Evolutionary conservation across 2,888 invertebrate species (phyloP), one percentile per base, ranked within the genome.

Genomic region (Limenitis camilla): DNA sequence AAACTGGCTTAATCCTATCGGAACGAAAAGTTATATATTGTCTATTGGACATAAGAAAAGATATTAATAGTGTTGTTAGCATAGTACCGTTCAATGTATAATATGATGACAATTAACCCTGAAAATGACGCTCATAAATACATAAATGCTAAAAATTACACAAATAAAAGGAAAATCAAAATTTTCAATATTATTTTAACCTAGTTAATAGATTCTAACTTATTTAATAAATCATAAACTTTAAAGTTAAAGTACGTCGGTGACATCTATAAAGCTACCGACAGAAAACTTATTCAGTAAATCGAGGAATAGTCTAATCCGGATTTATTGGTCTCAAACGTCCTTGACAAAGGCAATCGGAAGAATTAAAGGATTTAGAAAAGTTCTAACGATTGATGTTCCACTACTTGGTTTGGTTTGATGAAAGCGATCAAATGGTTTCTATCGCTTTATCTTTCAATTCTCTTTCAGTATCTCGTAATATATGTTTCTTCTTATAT

Each of bases 321-420:
- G 69, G 74, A 78, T 76, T 81, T 77, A 76, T 75, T 63, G 67
- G 61, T 55, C 61, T 53, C 65, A 61, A 64, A 50, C 61, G 52
- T 63, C 63, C 55, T 60, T 58, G 62, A 70, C 67, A 71, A 75
- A 68, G 68, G 69, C 61, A 60, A 64, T 64, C 61, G 60, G 65
- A 65, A 66, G 77, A 69, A 72, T 80, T 78, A 78, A 78, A 76
- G 74, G 81, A 76, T 80, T 80, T 76, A 62, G 67, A 51, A 56
- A 69, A 76, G 69, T 71, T 63, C 60, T 62, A n/a, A 65, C 72
- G 70, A 77, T 71, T 70, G 74, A 76, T 69, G 67, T 65, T 60
- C 57, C 61, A 63, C 66, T 66, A 62, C 40, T 29, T 35, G 41
- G 38, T 49, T 31, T 30, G 42, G 11, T 7, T 47, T 30, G 38